Base-by-base conservation (phyloP, 53 echinoderm and acorn worm genomes). In the Echinarachnius parma region DNA sequence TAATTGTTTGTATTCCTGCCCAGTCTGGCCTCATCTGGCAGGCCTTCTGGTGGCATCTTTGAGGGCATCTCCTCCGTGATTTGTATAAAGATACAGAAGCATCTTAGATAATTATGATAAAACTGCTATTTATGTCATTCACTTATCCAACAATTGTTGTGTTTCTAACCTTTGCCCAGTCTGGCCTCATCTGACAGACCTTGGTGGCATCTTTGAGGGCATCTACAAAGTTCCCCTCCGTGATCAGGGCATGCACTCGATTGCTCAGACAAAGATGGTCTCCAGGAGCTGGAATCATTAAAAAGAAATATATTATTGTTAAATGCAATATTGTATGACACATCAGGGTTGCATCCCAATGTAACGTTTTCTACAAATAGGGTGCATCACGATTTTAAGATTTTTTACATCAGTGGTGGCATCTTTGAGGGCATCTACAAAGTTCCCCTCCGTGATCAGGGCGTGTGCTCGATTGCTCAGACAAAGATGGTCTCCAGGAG, bases 91-190 rank as follows among this genome's bases (percentile, higher is more conserved):
- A n/a, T n/a, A n/a, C n/a, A n/a, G n/a, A n/a, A n/a, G n/a, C n/a
- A n/a, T n/a, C n/a, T n/a, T n/a, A n/a, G n/a, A n/a, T n/a, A n/a
- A n/a, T n/a, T n/a, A n/a, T n/a, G n/a, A n/a, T n/a, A n/a, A n/a
- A n/a, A n/a, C n/a, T n/a, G n/a, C n/a, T n/a, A n/a, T n/a, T n/a
- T n/a, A n/a, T n/a, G n/a, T n/a, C n/a, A n/a, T n/a, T n/a, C n/a
- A n/a, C n/a, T n/a, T n/a, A n/a, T n/a, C n/a, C n/a, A n/a, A n/a
- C n/a, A n/a, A n/a, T n/a, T n/a, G n/a, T n/a, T n/a, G n/a, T 4
- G 31, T 15, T 46, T 23, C 53, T 3, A 76, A 95, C 95, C 90
- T 90, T 91, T 16, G 90, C 78, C 95, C 95, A 95, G n/a, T 90
- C 69, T 4, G 95, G 95, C 66, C 71, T 66, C 25, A 95, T 70